These are phyloP conservation scores for Acanthoscelides obtectus DNA, from an alignment of 2,888 invertebrate species.

Conservation along the genomic window DNA sequence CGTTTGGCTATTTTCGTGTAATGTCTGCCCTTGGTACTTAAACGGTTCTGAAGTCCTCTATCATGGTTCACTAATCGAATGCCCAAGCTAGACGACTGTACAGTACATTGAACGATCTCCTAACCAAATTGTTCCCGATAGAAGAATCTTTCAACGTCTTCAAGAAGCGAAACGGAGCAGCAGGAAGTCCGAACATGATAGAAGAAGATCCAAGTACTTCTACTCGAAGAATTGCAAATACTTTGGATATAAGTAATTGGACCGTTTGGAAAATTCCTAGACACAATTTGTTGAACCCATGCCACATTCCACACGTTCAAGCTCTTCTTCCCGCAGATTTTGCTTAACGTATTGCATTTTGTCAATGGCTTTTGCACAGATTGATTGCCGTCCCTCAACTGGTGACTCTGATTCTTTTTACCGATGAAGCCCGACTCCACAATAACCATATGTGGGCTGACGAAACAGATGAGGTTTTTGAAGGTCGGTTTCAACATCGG, in stretches of 20 bases:
- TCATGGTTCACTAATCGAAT: too few relatives aligned
- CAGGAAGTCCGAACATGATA: background rate
- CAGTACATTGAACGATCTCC: background rate
- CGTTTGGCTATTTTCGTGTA: too few relatives aligned
- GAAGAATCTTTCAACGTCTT: background rate
- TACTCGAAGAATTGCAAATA: slow-evolving; percentile 7
- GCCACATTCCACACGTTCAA: background rate
- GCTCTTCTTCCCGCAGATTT: background rate
- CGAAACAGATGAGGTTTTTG: slow-evolving; percentile 10
- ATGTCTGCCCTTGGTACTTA: too few relatives aligned
- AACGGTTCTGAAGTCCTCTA: too few relatives aligned
- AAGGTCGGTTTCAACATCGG: slow-evolving; percentile 15
- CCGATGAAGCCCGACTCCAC: slow-evolving; percentile 8
- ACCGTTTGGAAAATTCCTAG: background rate
- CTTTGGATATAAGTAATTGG: slow-evolving; percentile 4
- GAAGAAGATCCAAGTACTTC: background rate
- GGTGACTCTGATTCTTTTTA: slow-evolving; percentile 7
- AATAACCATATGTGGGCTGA: slow-evolving; percentile 7
- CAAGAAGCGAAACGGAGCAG: background rate
- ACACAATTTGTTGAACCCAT: slow-evolving; percentile 4
- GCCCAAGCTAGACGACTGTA: background rate
- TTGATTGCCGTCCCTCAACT: slow-evolving; percentile 4
- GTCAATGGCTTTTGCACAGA: slow-evolving; percentile 2
- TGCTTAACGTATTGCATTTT: background rate
- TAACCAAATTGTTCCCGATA: background rate